Conservation (phyloP, 1,140 invertebrate genomes). For the Leucophenga varia region DNA sequence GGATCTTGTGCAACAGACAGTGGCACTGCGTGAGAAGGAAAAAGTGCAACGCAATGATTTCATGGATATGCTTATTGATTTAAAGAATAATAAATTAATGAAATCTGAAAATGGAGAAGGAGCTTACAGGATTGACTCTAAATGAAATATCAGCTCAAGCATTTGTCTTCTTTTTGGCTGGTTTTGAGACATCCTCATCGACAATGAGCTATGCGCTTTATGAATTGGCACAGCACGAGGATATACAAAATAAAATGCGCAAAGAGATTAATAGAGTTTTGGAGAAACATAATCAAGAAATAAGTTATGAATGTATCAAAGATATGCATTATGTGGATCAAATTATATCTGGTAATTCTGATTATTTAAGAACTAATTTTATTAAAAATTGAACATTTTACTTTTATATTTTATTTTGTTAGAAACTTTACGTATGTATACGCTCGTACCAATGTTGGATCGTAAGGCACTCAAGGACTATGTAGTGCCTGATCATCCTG, state of each 20-base stretch:
- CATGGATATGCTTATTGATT: conserved; percentile 60
- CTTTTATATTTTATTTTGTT: conserved; percentile 26
- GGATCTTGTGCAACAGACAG: conserved; percentile 56
- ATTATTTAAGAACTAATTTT: not conserved
- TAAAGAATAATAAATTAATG: conserved; percentile 30
- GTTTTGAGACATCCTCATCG: conserved; percentile 60
- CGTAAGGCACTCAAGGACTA: conserved; percentile 63
- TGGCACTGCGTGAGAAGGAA: conserved; percentile 58
- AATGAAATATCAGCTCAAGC: conserved; percentile 59
- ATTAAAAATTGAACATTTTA: not conserved
- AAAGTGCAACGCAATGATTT: conserved; percentile 60
- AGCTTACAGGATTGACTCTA: conserved; percentile 21
- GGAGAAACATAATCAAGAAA: conserved; percentile 55
- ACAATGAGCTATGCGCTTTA: conserved; percentile 58
- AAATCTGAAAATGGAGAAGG: conserved; percentile 34
- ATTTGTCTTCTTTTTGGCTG: conserved; percentile 66
- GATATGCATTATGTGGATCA: conserved; percentile 63
- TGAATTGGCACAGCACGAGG: conserved; percentile 56
- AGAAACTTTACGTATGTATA: conserved; percentile 69
- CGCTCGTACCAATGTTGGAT: conserved; percentile 62
- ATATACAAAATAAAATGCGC: conserved; percentile 58
- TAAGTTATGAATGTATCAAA: conserved; percentile 62
- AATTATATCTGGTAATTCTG: conserved; percentile 57
- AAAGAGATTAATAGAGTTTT: conserved; percentile 58
- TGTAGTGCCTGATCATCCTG: conserved; percentile 61